phyloP scores from a whole-genome alignment of 2,113 vertebrate genomes.

The Cavia porcellus region DNA sequence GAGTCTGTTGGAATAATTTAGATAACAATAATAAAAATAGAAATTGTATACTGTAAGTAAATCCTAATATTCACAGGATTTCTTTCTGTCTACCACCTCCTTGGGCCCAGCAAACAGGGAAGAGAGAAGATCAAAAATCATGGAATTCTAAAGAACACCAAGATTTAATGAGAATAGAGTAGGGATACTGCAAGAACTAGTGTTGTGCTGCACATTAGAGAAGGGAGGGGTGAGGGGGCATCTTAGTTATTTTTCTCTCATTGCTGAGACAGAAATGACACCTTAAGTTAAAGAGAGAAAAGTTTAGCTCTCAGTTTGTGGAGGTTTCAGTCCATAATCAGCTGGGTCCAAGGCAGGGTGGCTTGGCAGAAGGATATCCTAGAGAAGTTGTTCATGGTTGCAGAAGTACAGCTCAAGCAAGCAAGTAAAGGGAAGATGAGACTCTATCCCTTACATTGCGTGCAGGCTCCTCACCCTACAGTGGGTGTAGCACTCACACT shows the following conservation, averaged over 20 bases:
- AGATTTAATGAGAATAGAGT: conserved; percentile 19
- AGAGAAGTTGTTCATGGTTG: not conserved
- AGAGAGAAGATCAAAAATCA: not conserved
- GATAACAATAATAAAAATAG: not conserved
- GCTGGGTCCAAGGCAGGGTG: not conserved
- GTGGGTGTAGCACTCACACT: not conserved
- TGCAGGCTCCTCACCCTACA: not conserved
- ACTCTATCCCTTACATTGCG: not conserved
- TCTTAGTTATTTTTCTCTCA: not conserved
- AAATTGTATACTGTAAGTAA: not conserved
- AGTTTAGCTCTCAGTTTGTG: not conserved
- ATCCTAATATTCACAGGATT: not conserved
- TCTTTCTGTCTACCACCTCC: not conserved
- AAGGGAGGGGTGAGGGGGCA: not conserved
- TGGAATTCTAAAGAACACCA: conserved; percentile 25
- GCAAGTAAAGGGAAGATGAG: not conserved
- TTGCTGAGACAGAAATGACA: not conserved
- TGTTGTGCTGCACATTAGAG: not conserved
- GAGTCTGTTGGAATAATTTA: conserved; percentile 27
- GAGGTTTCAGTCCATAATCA: not conserved
- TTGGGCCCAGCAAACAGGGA: not conserved
- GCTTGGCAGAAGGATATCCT: not conserved
- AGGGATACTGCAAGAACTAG: not conserved
- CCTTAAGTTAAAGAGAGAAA: not conserved
- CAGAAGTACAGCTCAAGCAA: not conserved